Conservation (phyloP, 2,888 invertebrate species). For the Athripsodes cinereus region DNA sequence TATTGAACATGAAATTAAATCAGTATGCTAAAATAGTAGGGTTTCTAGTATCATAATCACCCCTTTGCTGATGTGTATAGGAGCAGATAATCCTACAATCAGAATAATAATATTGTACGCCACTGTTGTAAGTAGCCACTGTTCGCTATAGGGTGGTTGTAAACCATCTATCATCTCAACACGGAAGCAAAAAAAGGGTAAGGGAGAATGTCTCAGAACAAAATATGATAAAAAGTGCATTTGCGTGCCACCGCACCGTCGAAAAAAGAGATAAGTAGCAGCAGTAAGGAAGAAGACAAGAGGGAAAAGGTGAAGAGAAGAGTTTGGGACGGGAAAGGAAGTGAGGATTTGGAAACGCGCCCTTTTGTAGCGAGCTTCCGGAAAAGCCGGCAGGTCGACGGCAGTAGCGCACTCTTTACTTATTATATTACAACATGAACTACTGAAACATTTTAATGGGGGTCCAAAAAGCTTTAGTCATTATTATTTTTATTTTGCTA, state of each 20-base stretch:
- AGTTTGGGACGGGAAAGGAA: conserved; percentile 10
- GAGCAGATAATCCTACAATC: neutral
- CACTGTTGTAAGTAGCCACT: conserved; percentile 14
- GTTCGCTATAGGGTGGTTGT: conserved; percentile 14
- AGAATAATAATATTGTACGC: conserved; percentile 5
- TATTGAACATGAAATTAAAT: no score
- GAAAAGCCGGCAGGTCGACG: conserved; percentile 21
- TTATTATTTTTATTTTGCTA: neutral
- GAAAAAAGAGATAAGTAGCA: conserved; percentile 3
- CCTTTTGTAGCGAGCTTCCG: conserved; percentile 24
- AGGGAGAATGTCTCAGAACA: conserved; percentile 26
- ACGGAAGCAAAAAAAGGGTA: conserved; percentile 26
- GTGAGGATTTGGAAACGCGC: conserved; percentile 20
- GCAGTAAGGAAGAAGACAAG: neutral
- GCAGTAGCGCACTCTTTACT: conserved; percentile 9
- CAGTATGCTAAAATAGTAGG: no score
- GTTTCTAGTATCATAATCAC: no score
- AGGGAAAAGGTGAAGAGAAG: neutral
- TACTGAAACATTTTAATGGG: neutral
- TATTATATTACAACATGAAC: neutral
- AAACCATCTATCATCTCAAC: conserved; percentile 27
- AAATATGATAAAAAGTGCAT: conserved; percentile 28
- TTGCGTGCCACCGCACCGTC: conserved; percentile 16
- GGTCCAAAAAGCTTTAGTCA: neutral
- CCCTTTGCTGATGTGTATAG: no score